Conservation (phyloP, 2,113 vertebrate species). For the Hucho hucho region DNA sequence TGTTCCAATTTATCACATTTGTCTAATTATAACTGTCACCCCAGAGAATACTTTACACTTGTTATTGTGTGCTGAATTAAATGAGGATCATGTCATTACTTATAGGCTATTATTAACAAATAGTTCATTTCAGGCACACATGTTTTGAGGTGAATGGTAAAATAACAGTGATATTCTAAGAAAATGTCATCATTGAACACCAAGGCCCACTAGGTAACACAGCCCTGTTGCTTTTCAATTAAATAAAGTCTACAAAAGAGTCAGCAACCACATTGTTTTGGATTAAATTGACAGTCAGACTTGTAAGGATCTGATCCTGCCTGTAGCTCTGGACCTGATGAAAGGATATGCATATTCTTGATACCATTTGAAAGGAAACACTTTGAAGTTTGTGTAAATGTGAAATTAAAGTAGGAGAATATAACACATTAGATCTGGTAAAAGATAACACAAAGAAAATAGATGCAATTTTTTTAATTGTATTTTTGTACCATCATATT, state of each 20-base stretch:
- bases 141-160: slow-evolving; percentile 10
- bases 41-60: slow-evolving; percentile 22
- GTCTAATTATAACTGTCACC: slow-evolving; percentile 48
- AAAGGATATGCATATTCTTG: too few relatives aligned
- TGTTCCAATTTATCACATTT: slow-evolving; percentile 45
- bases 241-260: neutral
- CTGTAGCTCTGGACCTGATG: too few relatives aligned
- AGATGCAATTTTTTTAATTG: too few relatives aligned
- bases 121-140: neutral
- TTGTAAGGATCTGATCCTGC: too few relatives aligned
- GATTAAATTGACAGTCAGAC: neutral
- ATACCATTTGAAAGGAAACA: too few relatives aligned
- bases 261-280: neutral
- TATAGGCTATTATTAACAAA: slow-evolving; percentile 34
- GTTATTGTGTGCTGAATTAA: slow-evolving; percentile 32
- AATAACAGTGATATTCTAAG: neutral
- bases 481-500: too few relatives aligned
- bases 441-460: too few relatives aligned
- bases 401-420: too few relatives aligned
- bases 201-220: neutral
- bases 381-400: too few relatives aligned
- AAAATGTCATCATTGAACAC: neutral
- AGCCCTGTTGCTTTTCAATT: neutral
- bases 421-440: too few relatives aligned
- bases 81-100: slow-evolving; percentile 21